Percentiles rank a stretch among this genome's conserved stretches.
Conservation (phyloP, 2,888 invertebrate species). For the Drosophila subquinaria region DNA sequence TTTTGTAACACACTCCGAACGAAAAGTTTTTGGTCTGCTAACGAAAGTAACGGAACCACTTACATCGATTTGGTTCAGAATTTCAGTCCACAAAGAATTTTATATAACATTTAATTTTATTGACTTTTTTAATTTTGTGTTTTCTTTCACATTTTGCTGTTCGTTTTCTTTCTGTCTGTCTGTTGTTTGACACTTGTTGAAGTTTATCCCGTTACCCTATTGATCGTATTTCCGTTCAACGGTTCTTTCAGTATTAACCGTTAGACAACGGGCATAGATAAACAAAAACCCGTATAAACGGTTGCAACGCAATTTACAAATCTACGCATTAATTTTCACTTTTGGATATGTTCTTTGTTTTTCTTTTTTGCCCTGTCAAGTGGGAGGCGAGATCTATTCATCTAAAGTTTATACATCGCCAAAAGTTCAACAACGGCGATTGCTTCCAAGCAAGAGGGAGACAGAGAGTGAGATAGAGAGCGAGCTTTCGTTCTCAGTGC, state of each 20-base stretch:
- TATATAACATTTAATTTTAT: slow-evolving; percentile 39
- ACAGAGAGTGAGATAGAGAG: slow-evolving; percentile 12
- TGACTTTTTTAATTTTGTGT: slow-evolving; percentile 16
- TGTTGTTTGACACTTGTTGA: slow-evolving; percentile 7
- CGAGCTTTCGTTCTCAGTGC: slow-evolving; percentile 47
- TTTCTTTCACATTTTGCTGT: neutral
- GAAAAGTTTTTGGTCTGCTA: neutral
- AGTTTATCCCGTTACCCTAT: slow-evolving; percentile 1
- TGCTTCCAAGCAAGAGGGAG: slow-evolving; percentile 4
- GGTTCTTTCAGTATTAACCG: slow-evolving; percentile 14
- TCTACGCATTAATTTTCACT: slow-evolving; percentile 54
- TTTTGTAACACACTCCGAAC: neutral
- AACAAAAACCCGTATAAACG: slow-evolving; percentile 15
- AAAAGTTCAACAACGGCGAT: slow-evolving; percentile 24
- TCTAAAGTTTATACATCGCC: slow-evolving; percentile 70
- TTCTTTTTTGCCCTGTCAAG: slow-evolving; percentile 32
- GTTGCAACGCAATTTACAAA: slow-evolving; percentile 56
- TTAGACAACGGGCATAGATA: slow-evolving; percentile 8
- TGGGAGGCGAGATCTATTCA: slow-evolving; percentile 46
- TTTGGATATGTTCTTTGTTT: slow-evolving; percentile 52
- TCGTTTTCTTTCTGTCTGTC: neutral
- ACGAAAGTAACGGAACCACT: slow-evolving; percentile 22
- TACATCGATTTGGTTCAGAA: slow-evolving; percentile 19
- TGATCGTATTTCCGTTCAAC: neutral
- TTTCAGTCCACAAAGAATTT: slow-evolving; percentile 14